Evolutionary conservation across 1,140 invertebrate genomes (phyloP).

Genomic region (Drosophila tani): DNA sequence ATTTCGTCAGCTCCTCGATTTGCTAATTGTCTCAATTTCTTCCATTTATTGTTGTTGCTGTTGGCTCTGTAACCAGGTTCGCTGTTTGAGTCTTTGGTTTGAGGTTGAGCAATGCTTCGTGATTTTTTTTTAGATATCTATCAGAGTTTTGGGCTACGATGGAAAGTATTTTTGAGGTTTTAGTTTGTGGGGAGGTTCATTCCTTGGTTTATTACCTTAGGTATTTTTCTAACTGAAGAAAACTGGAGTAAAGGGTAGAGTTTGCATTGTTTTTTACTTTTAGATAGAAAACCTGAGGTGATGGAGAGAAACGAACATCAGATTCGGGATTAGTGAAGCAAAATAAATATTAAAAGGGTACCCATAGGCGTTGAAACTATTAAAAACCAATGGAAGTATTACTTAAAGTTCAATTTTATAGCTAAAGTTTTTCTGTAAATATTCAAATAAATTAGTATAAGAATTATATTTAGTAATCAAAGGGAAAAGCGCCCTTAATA

Average conservation of each 20-base stretch:
- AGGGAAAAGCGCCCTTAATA: too few species aligned
- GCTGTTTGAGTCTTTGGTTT: constrained; percentile 82
- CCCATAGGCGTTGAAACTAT: too few species aligned
- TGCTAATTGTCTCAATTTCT: constrained; percentile 52
- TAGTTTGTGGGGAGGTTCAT: too few species aligned
- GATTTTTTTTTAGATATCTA: constrained; percentile 4
- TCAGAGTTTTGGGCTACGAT: neutral
- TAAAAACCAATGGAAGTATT: too few species aligned
- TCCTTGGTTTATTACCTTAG: accelerated
- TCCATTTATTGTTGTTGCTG: constrained; percentile 26
- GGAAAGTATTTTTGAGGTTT: neutral
- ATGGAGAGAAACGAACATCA: neutral
- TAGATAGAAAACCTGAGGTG: neutral
- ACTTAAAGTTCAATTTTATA: too few species aligned
- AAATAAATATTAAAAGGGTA: too few species aligned
- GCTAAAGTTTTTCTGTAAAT: too few species aligned
- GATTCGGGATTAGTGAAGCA: neutral
- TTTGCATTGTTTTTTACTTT: neutral
- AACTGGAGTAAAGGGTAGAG: neutral
- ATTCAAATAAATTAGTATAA: too few species aligned
- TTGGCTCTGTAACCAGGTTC: constrained; percentile 47
- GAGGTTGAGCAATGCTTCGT: constrained; percentile 33
- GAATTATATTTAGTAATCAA: too few species aligned
- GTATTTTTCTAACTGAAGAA: neutral
- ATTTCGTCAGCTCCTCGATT: constrained; percentile 53